Percentiles rank a stretch among this genome's conserved stretches.
phyloP scores from a whole-genome alignment of 2,113 vertebrate species.

The Odocoileus virginianus region DNA sequence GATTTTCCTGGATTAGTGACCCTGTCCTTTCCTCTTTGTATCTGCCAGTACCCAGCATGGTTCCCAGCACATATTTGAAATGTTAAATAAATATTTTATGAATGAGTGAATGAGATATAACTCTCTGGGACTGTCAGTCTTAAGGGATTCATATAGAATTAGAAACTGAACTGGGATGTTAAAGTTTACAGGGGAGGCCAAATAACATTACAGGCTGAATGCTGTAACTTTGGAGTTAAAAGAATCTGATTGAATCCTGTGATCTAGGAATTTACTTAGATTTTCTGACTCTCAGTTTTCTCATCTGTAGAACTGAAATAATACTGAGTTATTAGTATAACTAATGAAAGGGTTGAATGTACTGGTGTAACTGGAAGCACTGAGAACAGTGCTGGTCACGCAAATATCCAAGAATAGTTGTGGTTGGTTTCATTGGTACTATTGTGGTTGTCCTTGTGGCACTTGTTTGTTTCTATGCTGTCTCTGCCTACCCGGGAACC shows the following conservation, averaged over 20 bases:
- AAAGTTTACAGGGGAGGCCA: background rate
- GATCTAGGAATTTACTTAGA: background rate
- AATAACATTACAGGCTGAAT: background rate
- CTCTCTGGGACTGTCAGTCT: background rate
- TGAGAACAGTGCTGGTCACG: background rate
- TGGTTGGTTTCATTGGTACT: background rate
- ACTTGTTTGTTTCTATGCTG: background rate
- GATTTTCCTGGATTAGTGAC: background rate
- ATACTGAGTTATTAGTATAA: too few species aligned
- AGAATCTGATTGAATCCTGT: background rate
- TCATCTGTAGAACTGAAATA: background rate
- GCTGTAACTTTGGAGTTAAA: background rate
- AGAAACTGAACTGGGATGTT: background rate
- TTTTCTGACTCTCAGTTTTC: background rate
- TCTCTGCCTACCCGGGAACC: background rate
- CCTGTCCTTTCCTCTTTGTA: background rate
- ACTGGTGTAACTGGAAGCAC: background rate
- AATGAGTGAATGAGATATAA: background rate
- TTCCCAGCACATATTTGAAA: background rate
- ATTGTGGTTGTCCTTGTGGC: background rate
- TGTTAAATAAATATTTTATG: constrained; percentile 45
- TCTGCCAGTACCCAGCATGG: background rate
- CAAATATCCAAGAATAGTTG: background rate
- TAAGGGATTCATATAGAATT: background rate
- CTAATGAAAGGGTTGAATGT: background rate